Base-by-base conservation (phyloP, 2,113 vertebrate genomes). In the Sigmodon hispidus region DNA sequence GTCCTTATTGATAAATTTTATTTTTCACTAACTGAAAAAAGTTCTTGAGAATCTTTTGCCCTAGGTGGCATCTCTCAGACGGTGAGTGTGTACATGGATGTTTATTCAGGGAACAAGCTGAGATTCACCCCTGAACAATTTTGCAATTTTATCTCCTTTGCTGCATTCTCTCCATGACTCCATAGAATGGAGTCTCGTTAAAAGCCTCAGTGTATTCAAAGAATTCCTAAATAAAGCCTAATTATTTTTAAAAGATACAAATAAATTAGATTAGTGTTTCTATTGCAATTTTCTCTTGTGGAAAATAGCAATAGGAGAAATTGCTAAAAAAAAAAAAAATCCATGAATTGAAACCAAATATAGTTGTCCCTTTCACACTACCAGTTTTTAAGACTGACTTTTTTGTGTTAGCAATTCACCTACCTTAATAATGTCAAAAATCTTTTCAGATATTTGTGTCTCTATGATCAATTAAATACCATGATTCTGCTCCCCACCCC, bases 401-500 rank as follows among this genome's bases (percentile, higher is more conserved):
- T 93, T 26, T 9, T 95, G 57, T 96, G 65, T 89, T 96, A 96
- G 65, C 8, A 97, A 91, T 63, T 1, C 2, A 85, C 80, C 91
- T 94, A 73, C 45, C 84, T 65, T 94, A 97, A 96, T 61, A 72
- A 55, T 95, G 36, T 94, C 79, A 95, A 85, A 96, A 90, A 34
- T 10, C 63, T 85, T 97, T 96, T 92, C n/a, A 97, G 90, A 98
- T 97, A 87, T 69, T 89, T 91, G 36, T 67, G 65, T 81, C 95
- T 36, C 34, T 87, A 45, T 29, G 90, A 91, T 88, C 73, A 95
- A 22, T 7, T 94, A 87, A 97, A 36, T 90, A 76, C 40, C 34
- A 45, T 86, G 45, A 13, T 92, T 97, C 92, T 97, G 67, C 29
- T 57, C 97, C 97, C 86, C 81, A 1, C 89, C 13, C 31, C 29